phyloP scores from a whole-genome alignment of 92 coral and sea anemone species.

The Parazoanthus darwini region DNA sequence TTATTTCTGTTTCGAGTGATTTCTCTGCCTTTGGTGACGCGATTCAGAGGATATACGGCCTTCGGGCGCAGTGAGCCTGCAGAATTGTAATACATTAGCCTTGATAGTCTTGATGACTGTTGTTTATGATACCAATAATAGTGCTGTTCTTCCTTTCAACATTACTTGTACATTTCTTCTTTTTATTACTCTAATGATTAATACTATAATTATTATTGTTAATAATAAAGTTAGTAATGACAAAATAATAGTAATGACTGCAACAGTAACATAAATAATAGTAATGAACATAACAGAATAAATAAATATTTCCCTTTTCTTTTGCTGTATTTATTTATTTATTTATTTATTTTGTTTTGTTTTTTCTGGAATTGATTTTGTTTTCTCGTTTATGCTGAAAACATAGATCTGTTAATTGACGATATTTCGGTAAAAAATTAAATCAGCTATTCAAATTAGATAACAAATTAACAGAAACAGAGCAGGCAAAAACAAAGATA shows the following conservation, averaged over 20 bases:
- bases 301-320: too few species aligned
- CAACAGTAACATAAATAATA: too few species aligned
- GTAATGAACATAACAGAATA: too few species aligned
- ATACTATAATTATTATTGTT: too few species aligned
- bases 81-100: neutral
- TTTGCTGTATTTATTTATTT: too few species aligned
- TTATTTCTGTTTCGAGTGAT: slow-evolving; percentile 64
- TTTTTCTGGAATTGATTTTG: neutral
- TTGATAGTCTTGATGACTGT: neutral
- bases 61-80: slow-evolving; percentile 58
- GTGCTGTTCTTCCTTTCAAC: neutral
- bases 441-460: neutral
- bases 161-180: too few species aligned
- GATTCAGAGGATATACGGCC: slow-evolving; percentile 73
- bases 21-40: slow-evolving; percentile 58
- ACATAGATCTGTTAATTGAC: neutral
- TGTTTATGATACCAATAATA: neutral
- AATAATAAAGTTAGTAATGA: too few species aligned
- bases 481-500: neutral
- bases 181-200: too few species aligned
- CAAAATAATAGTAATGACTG: too few species aligned
- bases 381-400: too few species aligned
- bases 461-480: neutral
- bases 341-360: too few species aligned
- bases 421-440: neutral